Conservation (phyloP, 2,113 vertebrate species). For the Psilopsiagon aymara region DNA sequence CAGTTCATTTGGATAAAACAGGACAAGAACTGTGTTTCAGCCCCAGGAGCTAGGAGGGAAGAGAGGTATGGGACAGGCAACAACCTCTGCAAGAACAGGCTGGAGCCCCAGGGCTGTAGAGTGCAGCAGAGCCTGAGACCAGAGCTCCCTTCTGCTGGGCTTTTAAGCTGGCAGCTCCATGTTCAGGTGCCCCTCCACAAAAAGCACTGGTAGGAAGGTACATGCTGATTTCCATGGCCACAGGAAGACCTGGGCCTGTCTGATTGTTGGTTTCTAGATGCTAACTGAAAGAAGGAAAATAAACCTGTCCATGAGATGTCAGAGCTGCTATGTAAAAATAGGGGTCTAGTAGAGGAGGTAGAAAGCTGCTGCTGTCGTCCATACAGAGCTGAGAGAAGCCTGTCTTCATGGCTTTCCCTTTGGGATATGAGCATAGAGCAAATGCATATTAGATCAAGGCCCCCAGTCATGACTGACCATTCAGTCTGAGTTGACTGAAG, state of each 20-base stretch:
- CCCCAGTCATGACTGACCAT: not conserved
- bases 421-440: not conserved
- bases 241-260: not conserved
- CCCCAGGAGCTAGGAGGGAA: not conserved
- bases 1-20: not conserved
- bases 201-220: not conserved
- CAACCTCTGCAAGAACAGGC: not conserved
- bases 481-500: not conserved
- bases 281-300: not conserved
- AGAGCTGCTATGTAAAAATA: not conserved
- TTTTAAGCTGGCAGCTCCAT: not conserved
- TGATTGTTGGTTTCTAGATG: not conserved
- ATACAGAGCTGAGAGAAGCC: not conserved
- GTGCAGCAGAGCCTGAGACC: not conserved
- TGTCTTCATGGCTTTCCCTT: not conserved
- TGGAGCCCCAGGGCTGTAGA: accelerated
- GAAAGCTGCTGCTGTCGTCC: not conserved
- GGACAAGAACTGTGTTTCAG: not conserved
- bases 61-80: not conserved
- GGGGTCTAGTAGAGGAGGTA: not conserved
- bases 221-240: not conserved
- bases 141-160: not conserved
- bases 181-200: not conserved
- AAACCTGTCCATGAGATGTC: not conserved
- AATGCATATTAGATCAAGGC: not conserved